phyloP scores from a whole-genome alignment of 2,797 vertebrate genomes.

The Emys orbicularis region DNA sequence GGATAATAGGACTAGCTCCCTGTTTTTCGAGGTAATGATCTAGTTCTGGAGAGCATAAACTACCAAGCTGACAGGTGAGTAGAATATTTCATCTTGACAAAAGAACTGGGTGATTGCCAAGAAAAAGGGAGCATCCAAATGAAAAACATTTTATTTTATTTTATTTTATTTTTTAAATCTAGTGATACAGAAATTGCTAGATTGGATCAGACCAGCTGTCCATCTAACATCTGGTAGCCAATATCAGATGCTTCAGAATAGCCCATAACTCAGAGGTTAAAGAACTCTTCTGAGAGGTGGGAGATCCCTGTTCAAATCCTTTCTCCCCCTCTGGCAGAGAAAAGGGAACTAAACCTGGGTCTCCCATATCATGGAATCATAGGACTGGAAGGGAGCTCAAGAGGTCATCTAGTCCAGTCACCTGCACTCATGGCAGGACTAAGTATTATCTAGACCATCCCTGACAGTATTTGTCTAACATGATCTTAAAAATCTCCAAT shows the following conservation, averaged over 20 bases:
- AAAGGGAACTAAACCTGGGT: neutral
- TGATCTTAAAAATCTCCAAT: too few species aligned
- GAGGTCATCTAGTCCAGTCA: too few species aligned
- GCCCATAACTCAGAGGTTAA: neutral
- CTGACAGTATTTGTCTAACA: too few species aligned
- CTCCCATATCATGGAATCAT: neutral
- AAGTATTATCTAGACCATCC: too few species aligned
- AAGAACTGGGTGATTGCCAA: neutral
- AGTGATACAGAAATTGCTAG: neutral
- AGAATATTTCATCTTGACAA: neutral
- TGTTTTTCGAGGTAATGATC: neutral
- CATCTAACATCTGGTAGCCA: neutral
- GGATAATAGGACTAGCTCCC: neutral
- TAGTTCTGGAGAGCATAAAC: slow-evolving; percentile 11
- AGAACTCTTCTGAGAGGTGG: too few species aligned
- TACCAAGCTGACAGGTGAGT: neutral
- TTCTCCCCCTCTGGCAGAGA: neutral
- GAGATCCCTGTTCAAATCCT: neutral
- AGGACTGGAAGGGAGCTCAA: too few species aligned
- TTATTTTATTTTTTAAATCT: neutral
- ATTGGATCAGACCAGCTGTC: neutral
- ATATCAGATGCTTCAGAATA: neutral
- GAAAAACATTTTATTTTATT: neutral
- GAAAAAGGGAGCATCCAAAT: neutral
- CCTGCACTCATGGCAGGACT: too few species aligned